Evolutionary conservation across 2,113 vertebrate species (phyloP), one percentile per base, ranked within the genome.

Genomic region (Willisornis vidua): DNA sequence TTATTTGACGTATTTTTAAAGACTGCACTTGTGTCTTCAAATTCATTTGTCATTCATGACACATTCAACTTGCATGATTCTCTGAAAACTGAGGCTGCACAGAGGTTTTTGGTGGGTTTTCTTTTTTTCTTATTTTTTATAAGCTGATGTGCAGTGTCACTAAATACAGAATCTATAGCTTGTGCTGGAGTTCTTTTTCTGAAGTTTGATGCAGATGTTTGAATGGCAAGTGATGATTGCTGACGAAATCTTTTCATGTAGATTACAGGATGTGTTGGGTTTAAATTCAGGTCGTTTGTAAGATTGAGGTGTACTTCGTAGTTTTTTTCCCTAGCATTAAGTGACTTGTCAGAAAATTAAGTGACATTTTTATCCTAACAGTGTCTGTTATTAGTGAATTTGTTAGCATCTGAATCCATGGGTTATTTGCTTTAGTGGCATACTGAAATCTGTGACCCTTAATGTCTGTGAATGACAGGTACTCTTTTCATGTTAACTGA

Each of bases 41-140:
- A 46, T 78, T 25, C 57, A 8, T 65, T 94, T 85, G 73, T 83
- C 17, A 29, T 66, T 87, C 15, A 12, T 76, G 83, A 9, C 1
- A 0, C 24, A 1, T 65, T 90, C 1, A 14, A 0, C 70, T 74
- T 91, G 18, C 14, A 0, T 1, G 51, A 72, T 55, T 76, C 24
- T 24, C 10, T 75, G 45, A 85, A 85, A 85, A 66, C 16, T 43
- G 35, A 71, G 19, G 3, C 22, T 55, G 17, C 4, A 15, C 4
- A 28, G 76, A 59, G 11, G 5, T 7, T 63, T 84, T 91, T 81
- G 63, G 31, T 67, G 8, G 39, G 8, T 33, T 77, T 93, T 12
- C 16, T 65, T 55, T 51, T 45, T 74, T 55, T 20, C 10, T 22
- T 37, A 5, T 23, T 41, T 68, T 90, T 71, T 39, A 8, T 25